phyloP scores from a whole-genome alignment of 2,113 vertebrate genomes.

The Ovibos moschatus region DNA sequence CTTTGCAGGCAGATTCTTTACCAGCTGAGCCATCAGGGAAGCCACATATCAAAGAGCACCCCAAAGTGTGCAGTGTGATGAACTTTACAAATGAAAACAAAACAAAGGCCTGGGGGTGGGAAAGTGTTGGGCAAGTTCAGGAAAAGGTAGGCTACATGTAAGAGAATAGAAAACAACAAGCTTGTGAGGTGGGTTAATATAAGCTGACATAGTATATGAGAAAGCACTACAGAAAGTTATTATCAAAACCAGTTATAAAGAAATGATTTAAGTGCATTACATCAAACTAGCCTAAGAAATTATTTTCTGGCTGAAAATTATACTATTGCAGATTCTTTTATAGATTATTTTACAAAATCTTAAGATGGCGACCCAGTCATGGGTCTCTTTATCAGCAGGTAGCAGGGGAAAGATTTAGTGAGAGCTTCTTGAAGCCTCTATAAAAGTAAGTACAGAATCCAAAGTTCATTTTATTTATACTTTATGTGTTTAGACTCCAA shows the following conservation, averaged over 20 bases:
- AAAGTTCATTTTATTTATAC: constrained; percentile 14
- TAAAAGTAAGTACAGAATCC: neutral
- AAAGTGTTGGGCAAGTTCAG: neutral
- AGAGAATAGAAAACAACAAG: neutral
- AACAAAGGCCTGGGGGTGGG: neutral
- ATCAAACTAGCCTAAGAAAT: neutral
- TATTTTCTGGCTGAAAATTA: constrained; percentile 23
- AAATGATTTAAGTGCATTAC: neutral
- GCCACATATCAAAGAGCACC: neutral
- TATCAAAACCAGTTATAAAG: neutral
- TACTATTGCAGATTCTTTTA: neutral
- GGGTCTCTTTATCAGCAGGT: neutral
- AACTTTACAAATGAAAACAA: neutral
- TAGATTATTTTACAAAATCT: neutral
- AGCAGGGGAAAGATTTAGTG: neutral
- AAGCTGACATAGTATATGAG: neutral
- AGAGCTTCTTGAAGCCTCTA: neutral
- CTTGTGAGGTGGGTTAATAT: neutral
- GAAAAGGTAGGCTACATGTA: neutral
- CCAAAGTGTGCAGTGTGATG: neutral
- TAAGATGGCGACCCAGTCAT: neutral
- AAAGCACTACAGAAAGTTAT: neutral
- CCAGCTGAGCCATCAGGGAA: neutral
- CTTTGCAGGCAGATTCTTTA: neutral
- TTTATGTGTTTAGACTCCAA: neutral